Evolutionary conservation across 2,888 invertebrate genomes (phyloP).

Genomic region (Coenonympha arcania): DNA sequence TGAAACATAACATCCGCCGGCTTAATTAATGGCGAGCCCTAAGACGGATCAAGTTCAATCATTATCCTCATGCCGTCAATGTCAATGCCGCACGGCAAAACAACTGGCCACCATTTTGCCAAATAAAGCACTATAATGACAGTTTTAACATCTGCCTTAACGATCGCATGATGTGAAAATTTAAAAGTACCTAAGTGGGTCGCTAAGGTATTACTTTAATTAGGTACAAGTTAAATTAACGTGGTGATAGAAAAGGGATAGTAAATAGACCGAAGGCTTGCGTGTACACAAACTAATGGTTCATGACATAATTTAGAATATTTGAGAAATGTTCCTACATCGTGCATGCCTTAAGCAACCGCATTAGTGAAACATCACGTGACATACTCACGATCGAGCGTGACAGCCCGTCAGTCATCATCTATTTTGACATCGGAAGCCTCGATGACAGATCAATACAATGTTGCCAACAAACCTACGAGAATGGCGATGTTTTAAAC

Average conservation of each 20-base stretch:
- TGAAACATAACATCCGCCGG: background rate
- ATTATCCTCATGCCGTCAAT: constrained; percentile 42
- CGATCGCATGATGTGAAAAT: constrained; percentile 14
- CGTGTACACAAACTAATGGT: too few relatives aligned
- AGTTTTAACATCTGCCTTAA: constrained; percentile 23
- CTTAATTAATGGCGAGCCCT: constrained; percentile 20
- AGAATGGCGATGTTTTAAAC: constrained; percentile 5
- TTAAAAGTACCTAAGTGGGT: too few relatives aligned
- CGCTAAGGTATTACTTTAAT: constrained; percentile 20
- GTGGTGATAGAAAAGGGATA: too few relatives aligned
- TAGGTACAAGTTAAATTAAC: too few relatives aligned
- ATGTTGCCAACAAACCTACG: constrained; percentile 25
- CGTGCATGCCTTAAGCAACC: constrained; percentile 1
- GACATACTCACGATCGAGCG: constrained; percentile 4
- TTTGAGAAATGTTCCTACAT: background rate
- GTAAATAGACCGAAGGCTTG: too few relatives aligned
- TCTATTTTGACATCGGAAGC: constrained; percentile 13
- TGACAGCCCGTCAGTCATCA: constrained; percentile 12
- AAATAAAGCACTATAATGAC: constrained; percentile 28
- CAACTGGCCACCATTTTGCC: constrained; percentile 21
- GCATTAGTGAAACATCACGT: constrained; percentile 8
- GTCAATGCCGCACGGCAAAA: constrained; percentile 35
- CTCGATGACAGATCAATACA: constrained; percentile 18
- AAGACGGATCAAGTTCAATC: constrained; percentile 32
- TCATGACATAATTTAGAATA: background rate